phyloP scores from a whole-genome alignment of 2,888 invertebrate genomes.

The Therioaphis trifolii region DNA sequence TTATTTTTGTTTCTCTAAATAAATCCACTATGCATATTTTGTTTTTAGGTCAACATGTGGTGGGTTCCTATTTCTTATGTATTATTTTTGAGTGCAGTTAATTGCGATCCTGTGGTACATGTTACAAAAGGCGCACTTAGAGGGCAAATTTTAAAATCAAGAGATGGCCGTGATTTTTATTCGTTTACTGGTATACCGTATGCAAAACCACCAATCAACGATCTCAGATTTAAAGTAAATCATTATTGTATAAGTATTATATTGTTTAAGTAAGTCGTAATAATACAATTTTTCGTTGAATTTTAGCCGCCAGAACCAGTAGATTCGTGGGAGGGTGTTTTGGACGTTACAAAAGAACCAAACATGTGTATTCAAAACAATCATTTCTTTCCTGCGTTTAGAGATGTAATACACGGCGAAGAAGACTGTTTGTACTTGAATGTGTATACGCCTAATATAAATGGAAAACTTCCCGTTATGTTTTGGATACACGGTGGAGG shows the following conservation, averaged over 20 bases:
- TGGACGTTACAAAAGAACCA: constrained; percentile 44
- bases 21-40: too few species aligned
- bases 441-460: constrained; percentile 29
- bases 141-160: constrained; percentile 67
- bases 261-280: not conserved
- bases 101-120: constrained; percentile 66
- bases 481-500: constrained; percentile 63
- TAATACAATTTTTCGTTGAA: not conserved
- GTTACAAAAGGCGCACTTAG: constrained; percentile 68
- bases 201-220: constrained; percentile 69
- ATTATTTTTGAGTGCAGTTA: not conserved
- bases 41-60: constrained; percentile 29
- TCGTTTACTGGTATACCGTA: constrained; percentile 69
- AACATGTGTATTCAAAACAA: constrained; percentile 57
- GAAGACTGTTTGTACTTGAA: constrained; percentile 63
- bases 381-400: not conserved
- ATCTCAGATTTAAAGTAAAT: constrained; percentile 69
- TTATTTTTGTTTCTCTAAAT: too few species aligned
- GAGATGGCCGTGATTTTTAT: constrained; percentile 67
- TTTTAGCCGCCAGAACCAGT: constrained; percentile 55
- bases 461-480: constrained; percentile 60
- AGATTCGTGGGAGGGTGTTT: constrained; percentile 52
- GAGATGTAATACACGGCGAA: not conserved
- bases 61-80: not conserved
- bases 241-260: not conserved